phyloP scores from a whole-genome alignment of 92 coral and sea anemone species.

The Meandrina meandrites region DNA sequence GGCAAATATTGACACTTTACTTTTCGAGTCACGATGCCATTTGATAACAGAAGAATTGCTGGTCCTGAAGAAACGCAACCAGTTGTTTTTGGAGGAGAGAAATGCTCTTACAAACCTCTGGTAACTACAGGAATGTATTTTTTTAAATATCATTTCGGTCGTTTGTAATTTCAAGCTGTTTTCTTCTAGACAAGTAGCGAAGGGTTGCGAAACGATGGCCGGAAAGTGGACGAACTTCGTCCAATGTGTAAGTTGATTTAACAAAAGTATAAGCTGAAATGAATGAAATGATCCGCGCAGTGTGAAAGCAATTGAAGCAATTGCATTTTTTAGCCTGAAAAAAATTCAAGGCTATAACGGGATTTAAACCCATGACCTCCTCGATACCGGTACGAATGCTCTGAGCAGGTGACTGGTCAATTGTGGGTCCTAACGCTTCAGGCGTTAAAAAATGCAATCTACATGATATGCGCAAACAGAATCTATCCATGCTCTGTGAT shows the following conservation, averaged over 20 bases:
- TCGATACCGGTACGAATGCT: no score
- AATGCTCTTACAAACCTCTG: slow-evolving; percentile 46
- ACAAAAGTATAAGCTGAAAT: neutral
- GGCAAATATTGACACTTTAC: neutral
- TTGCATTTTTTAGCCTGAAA: no score
- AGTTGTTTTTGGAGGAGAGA: slow-evolving; percentile 39
- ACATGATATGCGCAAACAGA: no score
- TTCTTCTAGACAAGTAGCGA: slow-evolving; percentile 58
- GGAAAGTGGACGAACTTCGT: slow-evolving; percentile 79
- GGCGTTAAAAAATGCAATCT: no score
- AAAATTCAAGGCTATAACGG: no score
- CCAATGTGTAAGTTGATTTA: slow-evolving; percentile 81
- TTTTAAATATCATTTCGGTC: neutral
- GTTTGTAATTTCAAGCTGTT: neutral
- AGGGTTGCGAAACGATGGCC: slow-evolving; percentile 86
- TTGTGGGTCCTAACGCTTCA: no score
- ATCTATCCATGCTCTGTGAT: no score
- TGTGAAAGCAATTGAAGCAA: no score
- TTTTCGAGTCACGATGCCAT: slow-evolving; percentile 64
- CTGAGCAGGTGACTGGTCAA: no score
- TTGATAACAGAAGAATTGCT: slow-evolving; percentile 79
- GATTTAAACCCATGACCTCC: no score
- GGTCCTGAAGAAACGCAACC: slow-evolving; percentile 92
- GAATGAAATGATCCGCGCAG: no score
- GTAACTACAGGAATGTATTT: neutral